These are phyloP conservation scores for Centropristis striata DNA, from an alignment of 2,113 vertebrate genomes.

Conservation along the genomic window DNA sequence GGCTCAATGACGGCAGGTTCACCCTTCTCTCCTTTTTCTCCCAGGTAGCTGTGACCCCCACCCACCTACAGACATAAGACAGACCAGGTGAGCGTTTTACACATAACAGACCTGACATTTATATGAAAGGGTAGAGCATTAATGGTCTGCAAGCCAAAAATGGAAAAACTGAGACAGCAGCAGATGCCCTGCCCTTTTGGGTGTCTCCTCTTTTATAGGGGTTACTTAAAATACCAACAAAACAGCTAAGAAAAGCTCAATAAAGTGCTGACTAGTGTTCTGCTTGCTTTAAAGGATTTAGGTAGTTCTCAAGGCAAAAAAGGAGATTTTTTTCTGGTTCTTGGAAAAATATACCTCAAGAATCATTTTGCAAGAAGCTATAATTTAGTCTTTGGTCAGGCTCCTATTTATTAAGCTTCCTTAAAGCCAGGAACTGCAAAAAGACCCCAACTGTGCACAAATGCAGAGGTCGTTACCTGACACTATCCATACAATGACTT, in stretches of 20 bases:
- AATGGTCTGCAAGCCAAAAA: not conserved
- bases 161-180: slow-evolving; percentile 38
- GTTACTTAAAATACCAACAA: slow-evolving; percentile 41
- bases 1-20: slow-evolving; percentile 98
- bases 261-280: slow-evolving; percentile 48
- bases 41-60: slow-evolving; percentile 87
- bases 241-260: slow-evolving; percentile 32
- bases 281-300: slow-evolving; percentile 43
- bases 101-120: not conserved
- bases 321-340: slow-evolving; percentile 1
- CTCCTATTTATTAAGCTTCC: slow-evolving; percentile 64
- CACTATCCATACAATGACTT: slow-evolving; percentile 80
- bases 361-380: slow-evolving; percentile 65
- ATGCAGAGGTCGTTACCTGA: slow-evolving; percentile 70
- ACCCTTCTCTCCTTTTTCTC: slow-evolving; percentile 97
- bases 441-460: slow-evolving; percentile 61
- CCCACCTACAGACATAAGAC: slow-evolving; percentile 83
- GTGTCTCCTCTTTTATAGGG: slow-evolving; percentile 43
- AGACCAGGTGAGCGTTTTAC: slow-evolving; percentile 33
- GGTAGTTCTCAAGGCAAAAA: slow-evolving; percentile 23
- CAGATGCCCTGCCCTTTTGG: slow-evolving; percentile 19
- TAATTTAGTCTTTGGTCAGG: slow-evolving; percentile 67
- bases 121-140: not conserved
- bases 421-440: slow-evolving; percentile 30
- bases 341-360: slow-evolving; percentile 69